These are phyloP conservation scores for Syngnathus acus DNA, from an alignment of 2,797 vertebrate species.

Conservation along the genomic window DNA sequence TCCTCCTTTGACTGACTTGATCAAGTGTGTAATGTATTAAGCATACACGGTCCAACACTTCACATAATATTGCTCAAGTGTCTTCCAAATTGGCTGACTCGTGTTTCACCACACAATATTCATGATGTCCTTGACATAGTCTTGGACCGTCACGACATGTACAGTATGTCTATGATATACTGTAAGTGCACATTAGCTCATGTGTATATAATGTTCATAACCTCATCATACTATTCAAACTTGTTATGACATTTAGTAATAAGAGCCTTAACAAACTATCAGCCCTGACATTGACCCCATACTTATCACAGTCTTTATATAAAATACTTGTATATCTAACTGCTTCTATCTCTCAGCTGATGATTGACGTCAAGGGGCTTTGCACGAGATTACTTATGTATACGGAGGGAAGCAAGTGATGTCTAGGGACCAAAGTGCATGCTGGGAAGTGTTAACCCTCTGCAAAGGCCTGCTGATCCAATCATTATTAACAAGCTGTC, in stretches of 20 bases:
- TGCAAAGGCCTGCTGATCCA: slow-evolving; percentile 50
- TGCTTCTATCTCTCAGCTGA: slow-evolving; percentile 33
- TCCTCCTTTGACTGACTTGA: no score
- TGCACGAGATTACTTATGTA: slow-evolving; percentile 61
- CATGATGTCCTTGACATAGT: no score
- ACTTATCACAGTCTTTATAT: slow-evolving; percentile 44
- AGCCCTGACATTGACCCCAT: slow-evolving; percentile 31
- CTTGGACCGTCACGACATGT: no score
- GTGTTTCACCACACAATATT: no score
- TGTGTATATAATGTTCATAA: no score
- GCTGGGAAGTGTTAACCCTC: slow-evolving; percentile 57
- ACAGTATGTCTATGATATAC: no score
- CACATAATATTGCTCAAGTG: no score
- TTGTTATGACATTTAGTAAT: slow-evolving; percentile 31
- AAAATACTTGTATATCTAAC: slow-evolving; percentile 44
- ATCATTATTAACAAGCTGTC: slow-evolving; percentile 45
- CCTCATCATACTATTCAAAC: no score
- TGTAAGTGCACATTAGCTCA: no score
- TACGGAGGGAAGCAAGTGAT: slow-evolving; percentile 43
- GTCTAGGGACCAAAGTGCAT: slow-evolving; percentile 50
- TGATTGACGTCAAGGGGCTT: slow-evolving; percentile 50
- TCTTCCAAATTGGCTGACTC: no score
- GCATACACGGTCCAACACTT: no score
- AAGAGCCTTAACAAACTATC: slow-evolving; percentile 37
- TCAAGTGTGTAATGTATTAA: no score